Conservation (phyloP, 2,113 vertebrate genomes). For the Microcebus ravelobensis region DNA sequence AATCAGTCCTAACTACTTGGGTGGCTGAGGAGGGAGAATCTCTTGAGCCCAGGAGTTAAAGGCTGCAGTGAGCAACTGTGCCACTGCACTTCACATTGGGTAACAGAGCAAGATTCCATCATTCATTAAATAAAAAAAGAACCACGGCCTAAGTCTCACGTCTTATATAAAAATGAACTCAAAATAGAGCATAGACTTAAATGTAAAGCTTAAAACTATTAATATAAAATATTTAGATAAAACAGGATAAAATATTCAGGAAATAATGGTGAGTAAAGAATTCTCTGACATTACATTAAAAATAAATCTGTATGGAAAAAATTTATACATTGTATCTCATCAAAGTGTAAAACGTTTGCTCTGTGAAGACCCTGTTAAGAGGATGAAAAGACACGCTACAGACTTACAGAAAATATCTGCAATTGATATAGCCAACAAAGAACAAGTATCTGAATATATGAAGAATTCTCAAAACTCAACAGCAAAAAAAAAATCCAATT, state of each 20-base stretch:
- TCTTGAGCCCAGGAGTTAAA: no score
- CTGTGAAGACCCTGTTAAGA: background rate
- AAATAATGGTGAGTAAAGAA: background rate
- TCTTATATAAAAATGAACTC: background rate
- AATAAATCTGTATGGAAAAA: background rate
- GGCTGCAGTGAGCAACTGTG: no score
- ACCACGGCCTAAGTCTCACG: background rate
- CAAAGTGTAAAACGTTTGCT: background rate
- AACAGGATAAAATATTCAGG: background rate
- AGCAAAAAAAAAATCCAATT: background rate
- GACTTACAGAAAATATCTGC: background rate
- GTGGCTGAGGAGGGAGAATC: no score
- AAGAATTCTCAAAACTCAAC: background rate
- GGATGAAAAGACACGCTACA: background rate
- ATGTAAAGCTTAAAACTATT: background rate
- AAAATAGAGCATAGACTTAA: background rate
- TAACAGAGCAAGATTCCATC: no score
- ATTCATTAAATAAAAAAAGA: no score
- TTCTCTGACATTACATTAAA: conserved; percentile 25
- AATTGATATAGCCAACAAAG: background rate
- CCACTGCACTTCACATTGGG: no score
- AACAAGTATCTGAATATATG: background rate
- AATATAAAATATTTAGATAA: background rate
- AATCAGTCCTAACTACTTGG: no score
- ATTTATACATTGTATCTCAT: background rate